Evolutionary conservation across 2,797 vertebrate species (phyloP), one percentile per base, ranked within the genome.

Genomic region (Xyrichtys novacula): DNA sequence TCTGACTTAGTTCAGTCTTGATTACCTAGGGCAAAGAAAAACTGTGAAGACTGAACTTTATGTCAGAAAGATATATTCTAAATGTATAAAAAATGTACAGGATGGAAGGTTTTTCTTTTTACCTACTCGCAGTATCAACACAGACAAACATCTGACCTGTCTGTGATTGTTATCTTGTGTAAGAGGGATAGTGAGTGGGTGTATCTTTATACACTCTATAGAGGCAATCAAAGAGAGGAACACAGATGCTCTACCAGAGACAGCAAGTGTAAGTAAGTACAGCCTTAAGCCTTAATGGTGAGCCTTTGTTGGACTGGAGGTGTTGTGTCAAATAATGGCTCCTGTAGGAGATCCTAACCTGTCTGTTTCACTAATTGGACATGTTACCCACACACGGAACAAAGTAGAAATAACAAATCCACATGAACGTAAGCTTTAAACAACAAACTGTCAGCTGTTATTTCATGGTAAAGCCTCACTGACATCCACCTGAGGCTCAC

Each of bases 341-440:
- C 16, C 47, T 49, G 47, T 29, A 58, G 72, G 47, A 76, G 65
- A 48, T 67, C 22, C 65, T 75, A 63, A 74, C 59, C 72, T 65
- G 72, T 70, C 78, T 65, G 29, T 26, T 81, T 61, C 70, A 63
- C 68, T 88, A 83, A 86, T 83, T 85, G 84, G 85, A 83, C 66
- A 73, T 8, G 54, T 50, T 77, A 55, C 34, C 12, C 23, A 68
- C 48, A 78, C 12, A 76, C 9, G 62, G 9, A 65, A 29, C 48
- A 68, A 75, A 80, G 69, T 8, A 63, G 60, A 77, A 56, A 65
- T 58, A 75, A 71, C 52, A 80, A 77, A 76, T 55, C 46, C 65
- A 61, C 43, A 81, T 55, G 34, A 81, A 84, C 72, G 69, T 8
- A 49, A 29, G 47, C 63, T 82, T 86, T 66, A 66, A 85, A 73